Evolutionary conservation across 2,113 vertebrate species (phyloP).

Genomic region (Suncus etruscus): DNA sequence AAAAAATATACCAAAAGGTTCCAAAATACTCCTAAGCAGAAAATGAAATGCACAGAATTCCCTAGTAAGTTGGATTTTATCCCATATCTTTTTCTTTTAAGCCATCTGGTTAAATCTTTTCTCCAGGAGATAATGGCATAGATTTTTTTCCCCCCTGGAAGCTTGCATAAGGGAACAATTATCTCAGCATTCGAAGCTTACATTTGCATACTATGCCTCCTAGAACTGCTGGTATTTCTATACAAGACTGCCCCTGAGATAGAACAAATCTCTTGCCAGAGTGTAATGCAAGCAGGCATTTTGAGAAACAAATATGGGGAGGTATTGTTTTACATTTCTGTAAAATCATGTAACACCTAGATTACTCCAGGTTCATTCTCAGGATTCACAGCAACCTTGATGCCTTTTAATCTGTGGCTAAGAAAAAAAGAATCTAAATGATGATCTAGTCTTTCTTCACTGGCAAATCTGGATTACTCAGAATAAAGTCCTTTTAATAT

Average conservation of each 20-base stretch:
- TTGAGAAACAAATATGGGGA: not conserved
- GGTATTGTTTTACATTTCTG: not conserved
- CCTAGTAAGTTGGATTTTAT: not conserved
- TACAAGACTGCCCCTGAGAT: not conserved
- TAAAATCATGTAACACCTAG: not conserved
- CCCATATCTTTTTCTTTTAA: not conserved
- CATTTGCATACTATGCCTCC: not conserved
- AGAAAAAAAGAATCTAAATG: conserved; percentile 15
- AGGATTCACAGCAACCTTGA: not conserved
- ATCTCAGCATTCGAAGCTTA: not conserved
- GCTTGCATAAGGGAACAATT: not conserved
- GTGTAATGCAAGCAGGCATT: not conserved
- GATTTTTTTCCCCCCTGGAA: not conserved
- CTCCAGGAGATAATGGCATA: not conserved
- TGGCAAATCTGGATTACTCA: not conserved
- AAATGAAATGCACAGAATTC: not conserved
- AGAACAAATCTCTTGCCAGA: not conserved
- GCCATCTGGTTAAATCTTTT: not conserved
- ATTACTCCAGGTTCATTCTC: not conserved
- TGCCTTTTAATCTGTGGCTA: not conserved
- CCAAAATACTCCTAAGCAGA: conserved; percentile 2
- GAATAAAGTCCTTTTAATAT: not conserved
- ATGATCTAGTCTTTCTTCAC: not conserved
- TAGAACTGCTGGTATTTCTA: not conserved
- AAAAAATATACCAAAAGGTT: not conserved